These are phyloP conservation scores for Danaus melanippus DNA, from an alignment of 1,140 invertebrate species.

Conservation along the genomic window DNA sequence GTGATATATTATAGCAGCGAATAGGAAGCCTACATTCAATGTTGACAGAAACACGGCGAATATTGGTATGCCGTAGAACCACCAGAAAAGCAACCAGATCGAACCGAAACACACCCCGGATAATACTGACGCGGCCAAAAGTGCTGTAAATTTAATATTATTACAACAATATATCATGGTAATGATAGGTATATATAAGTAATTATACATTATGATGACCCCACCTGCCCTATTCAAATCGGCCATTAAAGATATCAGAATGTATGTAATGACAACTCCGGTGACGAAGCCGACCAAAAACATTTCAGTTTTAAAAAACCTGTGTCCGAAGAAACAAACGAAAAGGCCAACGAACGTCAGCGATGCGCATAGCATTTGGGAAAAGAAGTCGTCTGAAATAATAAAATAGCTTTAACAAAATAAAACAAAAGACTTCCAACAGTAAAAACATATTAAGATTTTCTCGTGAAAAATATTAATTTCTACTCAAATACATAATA, in stretches of 20 bases:
- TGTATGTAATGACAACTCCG: slow-evolving; percentile 67
- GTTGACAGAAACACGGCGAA: slow-evolving; percentile 73
- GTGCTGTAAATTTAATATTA: slow-evolving; percentile 25
- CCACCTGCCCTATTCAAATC: slow-evolving; percentile 43
- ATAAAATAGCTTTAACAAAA: slow-evolving; percentile 13
- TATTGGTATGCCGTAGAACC: slow-evolving; percentile 73
- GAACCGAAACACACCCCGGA: slow-evolving; percentile 68
- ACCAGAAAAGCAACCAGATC: slow-evolving; percentile 73
- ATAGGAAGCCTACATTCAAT: slow-evolving; percentile 71
- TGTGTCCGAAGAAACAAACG: slow-evolving; percentile 75
- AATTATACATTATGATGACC: slow-evolving; percentile 10
- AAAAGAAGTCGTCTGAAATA: slow-evolving; percentile 59
- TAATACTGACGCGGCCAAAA: slow-evolving; percentile 43
- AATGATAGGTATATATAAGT: neutral
- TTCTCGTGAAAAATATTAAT: slow-evolving; percentile 1
- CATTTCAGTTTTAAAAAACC: slow-evolving; percentile 76
- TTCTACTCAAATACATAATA: no score
- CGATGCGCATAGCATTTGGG: slow-evolving; percentile 68
- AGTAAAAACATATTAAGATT: neutral
- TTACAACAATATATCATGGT: slow-evolving; percentile 3
- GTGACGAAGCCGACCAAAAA: slow-evolving; percentile 70
- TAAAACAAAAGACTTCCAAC: no score
- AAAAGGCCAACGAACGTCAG: slow-evolving; percentile 75
- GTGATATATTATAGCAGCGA: slow-evolving; percentile 73
- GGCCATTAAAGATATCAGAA: slow-evolving; percentile 45